phyloP scores from a whole-genome alignment of 1,140 invertebrate genomes.

The Dinothrombium tinctorium region DNA sequence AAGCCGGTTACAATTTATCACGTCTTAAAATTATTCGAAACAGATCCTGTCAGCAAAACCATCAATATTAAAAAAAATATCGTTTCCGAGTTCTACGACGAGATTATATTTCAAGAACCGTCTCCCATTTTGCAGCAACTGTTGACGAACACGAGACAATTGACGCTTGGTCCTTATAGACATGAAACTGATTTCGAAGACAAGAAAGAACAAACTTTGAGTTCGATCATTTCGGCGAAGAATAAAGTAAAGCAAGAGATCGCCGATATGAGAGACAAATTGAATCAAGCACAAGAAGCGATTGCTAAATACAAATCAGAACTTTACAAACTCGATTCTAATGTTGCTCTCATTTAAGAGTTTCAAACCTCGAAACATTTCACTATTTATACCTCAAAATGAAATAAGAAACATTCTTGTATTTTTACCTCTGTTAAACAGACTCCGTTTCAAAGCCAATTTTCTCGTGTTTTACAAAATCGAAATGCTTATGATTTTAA shows the following conservation, averaged over 20 bases:
- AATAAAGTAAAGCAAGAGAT: slow-evolving; percentile 63
- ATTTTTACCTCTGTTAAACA: too few species aligned
- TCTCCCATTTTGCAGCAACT: slow-evolving; percentile 75
- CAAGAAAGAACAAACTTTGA: slow-evolving; percentile 55
- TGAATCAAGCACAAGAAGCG: slow-evolving; percentile 66
- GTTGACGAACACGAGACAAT: slow-evolving; percentile 40
- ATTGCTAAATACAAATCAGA: slow-evolving; percentile 70
- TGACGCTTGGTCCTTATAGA: slow-evolving; percentile 44
- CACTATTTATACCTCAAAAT: too few species aligned
- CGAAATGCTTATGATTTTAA: too few species aligned
- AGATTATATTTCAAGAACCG: slow-evolving; percentile 62
- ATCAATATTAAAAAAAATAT: slow-evolving; percentile 9
- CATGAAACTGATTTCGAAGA: slow-evolving; percentile 86
- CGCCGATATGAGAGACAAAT: slow-evolving; percentile 54
- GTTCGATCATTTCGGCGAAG: slow-evolving; percentile 51
- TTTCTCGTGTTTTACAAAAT: too few species aligned
- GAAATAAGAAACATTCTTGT: too few species aligned
- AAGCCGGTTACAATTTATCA: slow-evolving; percentile 70
- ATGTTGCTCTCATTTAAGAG: too few species aligned
- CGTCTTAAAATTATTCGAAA: slow-evolving; percentile 78
- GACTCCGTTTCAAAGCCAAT: too few species aligned
- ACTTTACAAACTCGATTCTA: slow-evolving; percentile 23
- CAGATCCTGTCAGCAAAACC: slow-evolving; percentile 13
- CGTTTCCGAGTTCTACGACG: slow-evolving; percentile 18
- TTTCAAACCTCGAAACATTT: too few species aligned